phyloP scores from a whole-genome alignment of 2,888 invertebrate species.

The Carcina quercana region DNA sequence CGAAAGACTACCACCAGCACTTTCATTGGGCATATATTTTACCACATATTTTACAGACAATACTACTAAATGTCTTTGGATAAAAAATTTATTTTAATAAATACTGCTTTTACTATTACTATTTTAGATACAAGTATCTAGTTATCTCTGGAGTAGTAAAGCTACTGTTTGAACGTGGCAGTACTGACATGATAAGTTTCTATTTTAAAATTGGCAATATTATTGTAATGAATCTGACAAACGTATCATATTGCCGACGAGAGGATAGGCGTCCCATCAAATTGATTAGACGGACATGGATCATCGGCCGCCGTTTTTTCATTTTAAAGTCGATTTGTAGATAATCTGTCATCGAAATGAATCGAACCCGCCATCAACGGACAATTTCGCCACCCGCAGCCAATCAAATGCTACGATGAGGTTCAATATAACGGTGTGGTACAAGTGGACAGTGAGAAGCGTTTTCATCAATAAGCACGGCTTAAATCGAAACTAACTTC shows the following conservation, averaged over 20 bases:
- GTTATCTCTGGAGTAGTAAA: not conserved
- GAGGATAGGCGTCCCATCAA: slow-evolving; percentile 5
- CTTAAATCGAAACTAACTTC: no score
- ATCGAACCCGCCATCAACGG: slow-evolving; percentile 57
- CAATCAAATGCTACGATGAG: slow-evolving; percentile 66
- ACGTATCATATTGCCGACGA: not conserved
- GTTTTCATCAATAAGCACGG: no score
- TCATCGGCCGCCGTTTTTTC: slow-evolving; percentile 10
- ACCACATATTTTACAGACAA: no score
- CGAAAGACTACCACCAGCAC: no score
- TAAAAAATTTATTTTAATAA: no score
- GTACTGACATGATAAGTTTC: not conserved
- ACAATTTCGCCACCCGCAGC: slow-evolving; percentile 71
- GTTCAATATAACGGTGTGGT: slow-evolving; percentile 41
- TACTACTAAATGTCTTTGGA: no score
- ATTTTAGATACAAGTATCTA: no score
- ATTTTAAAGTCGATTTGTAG: slow-evolving; percentile 28
- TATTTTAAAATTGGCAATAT: not conserved
- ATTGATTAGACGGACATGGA: slow-evolving; percentile 20
- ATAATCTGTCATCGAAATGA: slow-evolving; percentile 69
- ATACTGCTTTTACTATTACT: no score
- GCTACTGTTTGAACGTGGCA: not conserved
- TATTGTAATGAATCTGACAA: not conserved
- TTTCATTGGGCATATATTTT: no score
- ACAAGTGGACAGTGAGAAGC: slow-evolving; percentile 9